phyloP scores from a whole-genome alignment of 1,140 invertebrate species.

The Amphibalanus amphitrite region DNA sequence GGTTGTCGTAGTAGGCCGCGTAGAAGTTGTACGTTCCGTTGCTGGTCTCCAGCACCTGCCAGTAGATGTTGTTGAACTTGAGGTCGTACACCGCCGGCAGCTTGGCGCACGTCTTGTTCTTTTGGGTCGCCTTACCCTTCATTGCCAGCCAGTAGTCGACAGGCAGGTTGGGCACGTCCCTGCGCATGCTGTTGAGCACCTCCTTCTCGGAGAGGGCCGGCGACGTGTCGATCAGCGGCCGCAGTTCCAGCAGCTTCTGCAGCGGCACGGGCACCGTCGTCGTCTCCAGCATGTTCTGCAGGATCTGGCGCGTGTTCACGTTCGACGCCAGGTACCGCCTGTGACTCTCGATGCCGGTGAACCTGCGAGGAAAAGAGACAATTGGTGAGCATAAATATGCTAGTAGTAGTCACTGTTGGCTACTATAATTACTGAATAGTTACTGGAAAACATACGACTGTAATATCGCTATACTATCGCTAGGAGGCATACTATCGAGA shows the following conservation, averaged over 20 bases:
- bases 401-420: too few species aligned
- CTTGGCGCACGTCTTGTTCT: conserved; percentile 52
- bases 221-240: conserved; percentile 45
- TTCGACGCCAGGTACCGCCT: background rate
- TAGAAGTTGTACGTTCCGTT: conserved; percentile 77
- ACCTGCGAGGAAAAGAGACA: background rate
- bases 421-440: too few species aligned
- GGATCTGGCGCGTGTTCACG: conserved; percentile 6
- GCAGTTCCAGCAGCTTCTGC: conserved; percentile 19
- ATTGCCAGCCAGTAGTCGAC: conserved; percentile 59
- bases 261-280: background rate
- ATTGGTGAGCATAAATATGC: too few species aligned
- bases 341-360: background rate
- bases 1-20: conserved; percentile 69
- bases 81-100: conserved; percentile 73
- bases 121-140: conserved; percentile 52
- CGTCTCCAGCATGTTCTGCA: conserved; percentile 7
- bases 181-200: conserved; percentile 50
- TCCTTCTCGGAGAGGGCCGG: conserved; percentile 51
- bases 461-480: too few species aligned
- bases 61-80: conserved; percentile 66
- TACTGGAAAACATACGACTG: too few species aligned
- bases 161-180: conserved; percentile 55
- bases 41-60: conserved; percentile 51
- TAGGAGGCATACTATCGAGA: too few species aligned